Conservation (phyloP, 1,140 invertebrate genomes). For the Drosophila teissieri region DNA sequence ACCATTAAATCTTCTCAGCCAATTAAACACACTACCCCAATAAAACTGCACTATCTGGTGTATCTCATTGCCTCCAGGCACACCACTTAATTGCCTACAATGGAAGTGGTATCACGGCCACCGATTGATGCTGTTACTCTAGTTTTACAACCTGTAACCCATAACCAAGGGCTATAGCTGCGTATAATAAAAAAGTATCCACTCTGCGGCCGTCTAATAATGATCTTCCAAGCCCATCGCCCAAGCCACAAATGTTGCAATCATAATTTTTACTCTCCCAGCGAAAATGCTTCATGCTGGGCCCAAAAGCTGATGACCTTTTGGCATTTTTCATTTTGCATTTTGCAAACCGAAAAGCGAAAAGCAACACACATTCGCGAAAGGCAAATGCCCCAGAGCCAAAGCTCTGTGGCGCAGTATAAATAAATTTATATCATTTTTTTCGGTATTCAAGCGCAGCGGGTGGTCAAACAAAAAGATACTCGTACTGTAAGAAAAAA, state of each 20-base stretch:
- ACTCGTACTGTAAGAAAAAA: slow-evolving; percentile 2
- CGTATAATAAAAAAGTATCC: slow-evolving; percentile 37
- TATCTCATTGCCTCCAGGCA: slow-evolving; percentile 15
- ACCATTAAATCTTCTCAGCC: neutral
- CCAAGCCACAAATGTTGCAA: slow-evolving; percentile 47
- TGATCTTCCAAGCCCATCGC: slow-evolving; percentile 6
- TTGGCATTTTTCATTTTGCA: slow-evolving; percentile 76
- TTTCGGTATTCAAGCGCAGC: slow-evolving; percentile 50
- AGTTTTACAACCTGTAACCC: slow-evolving; percentile 46
- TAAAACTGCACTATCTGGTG: slow-evolving; percentile 1
- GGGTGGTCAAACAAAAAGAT: slow-evolving; percentile 44
- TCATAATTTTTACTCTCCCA: slow-evolving; percentile 43
- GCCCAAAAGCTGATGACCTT: slow-evolving; percentile 68
- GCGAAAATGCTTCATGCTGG: slow-evolving; percentile 60
- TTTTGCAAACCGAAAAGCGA: slow-evolving; percentile 31
- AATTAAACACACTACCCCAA: neutral
- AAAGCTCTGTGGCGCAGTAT: slow-evolving; percentile 48
- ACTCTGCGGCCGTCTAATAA: slow-evolving; percentile 3
- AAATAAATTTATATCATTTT: slow-evolving; percentile 80
- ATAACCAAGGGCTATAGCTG: slow-evolving; percentile 29
- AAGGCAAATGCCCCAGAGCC: slow-evolving; percentile 57
- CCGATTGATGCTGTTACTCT: slow-evolving; percentile 40
- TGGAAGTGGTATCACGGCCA: slow-evolving; percentile 29
- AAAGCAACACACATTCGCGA: slow-evolving; percentile 39
- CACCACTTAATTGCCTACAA: slow-evolving; percentile 23